Conservation (phyloP, 1,140 invertebrate genomes). For the Ceratosolen solmsi region DNA sequence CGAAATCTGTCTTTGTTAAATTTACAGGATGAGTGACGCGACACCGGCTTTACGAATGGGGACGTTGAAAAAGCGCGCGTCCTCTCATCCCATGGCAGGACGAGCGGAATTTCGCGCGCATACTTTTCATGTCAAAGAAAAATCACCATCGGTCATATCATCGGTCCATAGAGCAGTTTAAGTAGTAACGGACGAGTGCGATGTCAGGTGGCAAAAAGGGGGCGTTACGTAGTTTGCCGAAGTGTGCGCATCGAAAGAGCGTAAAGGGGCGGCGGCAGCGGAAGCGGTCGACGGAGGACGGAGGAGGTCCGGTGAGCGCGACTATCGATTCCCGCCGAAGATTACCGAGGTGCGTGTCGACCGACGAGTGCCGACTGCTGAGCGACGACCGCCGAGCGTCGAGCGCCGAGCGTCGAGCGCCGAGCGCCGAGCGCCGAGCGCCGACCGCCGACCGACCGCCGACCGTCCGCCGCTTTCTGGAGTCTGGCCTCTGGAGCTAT, state of each 20-base stretch:
- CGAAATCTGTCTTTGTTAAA: no score
- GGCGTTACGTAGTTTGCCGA: not conserved
- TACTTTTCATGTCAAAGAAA: no score
- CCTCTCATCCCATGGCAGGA: no score
- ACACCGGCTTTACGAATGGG: no score
- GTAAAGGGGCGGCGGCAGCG: not conserved
- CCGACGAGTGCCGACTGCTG: slow-evolving; percentile 50
- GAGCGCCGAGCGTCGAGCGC: slow-evolving; percentile 28
- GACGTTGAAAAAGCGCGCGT: no score
- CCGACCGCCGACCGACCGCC: no score
- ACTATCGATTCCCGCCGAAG: slow-evolving; percentile 65
- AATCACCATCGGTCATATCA: no score
- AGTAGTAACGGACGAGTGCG: slow-evolving; percentile 22
- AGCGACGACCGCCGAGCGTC: slow-evolving; percentile 1
- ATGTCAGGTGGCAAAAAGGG: slow-evolving; percentile 22
- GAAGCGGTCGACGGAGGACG: not conserved
- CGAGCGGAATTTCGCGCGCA: no score
- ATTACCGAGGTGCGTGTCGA: slow-evolving; percentile 52
- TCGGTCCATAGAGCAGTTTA: not conserved
- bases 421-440: slow-evolving; percentile 52
- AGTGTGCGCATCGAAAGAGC: not conserved
- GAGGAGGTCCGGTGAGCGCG: slow-evolving; percentile 26
- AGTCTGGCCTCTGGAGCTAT: slow-evolving; percentile 10
- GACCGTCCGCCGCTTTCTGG: slow-evolving; percentile 37
- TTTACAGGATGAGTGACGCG: no score